Conservation (phyloP, 2,888 invertebrate genomes). For the Hemithea aestivaria region DNA sequence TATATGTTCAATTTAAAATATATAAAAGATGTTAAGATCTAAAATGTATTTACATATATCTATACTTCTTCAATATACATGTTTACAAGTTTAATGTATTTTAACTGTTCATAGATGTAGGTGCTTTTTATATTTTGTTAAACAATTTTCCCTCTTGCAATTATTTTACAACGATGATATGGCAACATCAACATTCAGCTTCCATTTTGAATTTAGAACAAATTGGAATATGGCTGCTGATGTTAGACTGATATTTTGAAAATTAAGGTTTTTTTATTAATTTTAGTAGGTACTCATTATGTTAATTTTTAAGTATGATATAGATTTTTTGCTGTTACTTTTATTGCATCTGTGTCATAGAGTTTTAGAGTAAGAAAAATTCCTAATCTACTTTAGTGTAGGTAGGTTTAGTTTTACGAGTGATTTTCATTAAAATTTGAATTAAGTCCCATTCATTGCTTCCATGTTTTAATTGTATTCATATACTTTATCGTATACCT, state of each 20-base stretch:
- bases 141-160: conserved; percentile 16
- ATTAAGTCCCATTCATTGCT: conserved; percentile 67
- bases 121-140: conserved; percentile 34
- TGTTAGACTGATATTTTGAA: conserved; percentile 49
- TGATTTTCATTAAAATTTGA: conserved; percentile 35
- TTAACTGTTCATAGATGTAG: conserved; percentile 32
- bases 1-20: conserved; percentile 16
- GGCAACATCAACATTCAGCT: conserved; percentile 50
- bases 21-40: conserved; percentile 13
- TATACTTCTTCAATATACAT: conserved; percentile 26
- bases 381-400: conserved; percentile 25
- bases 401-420: conserved; percentile 24
- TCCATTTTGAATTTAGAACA: conserved; percentile 31
- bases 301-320: conserved; percentile 16
- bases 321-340: conserved; percentile 14
- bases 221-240: conserved; percentile 47
- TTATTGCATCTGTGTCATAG: conserved; percentile 19
- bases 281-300: conserved; percentile 28
- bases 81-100: conserved; percentile 34
- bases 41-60: conserved; percentile 20
- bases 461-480: conserved; percentile 64
- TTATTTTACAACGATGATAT: conserved; percentile 34
- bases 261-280: conserved; percentile 27
- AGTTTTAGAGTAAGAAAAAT: conserved; percentile 20
- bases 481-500: conserved; percentile 56